Conservation (phyloP, 2,797 vertebrate genomes). For the Pseudocheirus occidentalis region DNA sequence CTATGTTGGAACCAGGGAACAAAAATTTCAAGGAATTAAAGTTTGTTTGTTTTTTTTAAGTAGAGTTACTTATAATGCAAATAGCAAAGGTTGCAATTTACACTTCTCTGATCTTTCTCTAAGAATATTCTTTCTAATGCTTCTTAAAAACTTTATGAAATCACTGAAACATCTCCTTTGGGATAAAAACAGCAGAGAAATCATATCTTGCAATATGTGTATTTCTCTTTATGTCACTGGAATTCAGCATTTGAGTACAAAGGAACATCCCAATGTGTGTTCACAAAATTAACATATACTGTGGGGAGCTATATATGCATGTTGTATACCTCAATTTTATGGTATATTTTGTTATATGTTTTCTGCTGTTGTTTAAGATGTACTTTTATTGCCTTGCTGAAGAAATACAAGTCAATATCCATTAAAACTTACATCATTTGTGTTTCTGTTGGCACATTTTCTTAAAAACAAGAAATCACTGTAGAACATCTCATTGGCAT, state of each 20-base stretch:
- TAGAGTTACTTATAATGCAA: not conserved
- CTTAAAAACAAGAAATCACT: slow-evolving; percentile 43
- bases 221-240: not conserved
- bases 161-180: not conserved
- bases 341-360: not conserved
- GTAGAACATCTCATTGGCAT: slow-evolving; percentile 59
- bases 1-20: not conserved
- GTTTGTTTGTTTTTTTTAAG: not conserved
- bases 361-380: slow-evolving; percentile 56
- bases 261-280: not conserved
- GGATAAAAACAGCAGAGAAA: not conserved
- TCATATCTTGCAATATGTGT: not conserved
- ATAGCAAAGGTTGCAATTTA: not conserved
- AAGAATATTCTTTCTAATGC: slow-evolving; percentile 32
- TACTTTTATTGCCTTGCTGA: not conserved
- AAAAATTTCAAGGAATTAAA: not conserved
- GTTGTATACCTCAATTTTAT: not conserved
- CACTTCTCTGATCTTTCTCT: not conserved
- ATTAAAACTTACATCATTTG: slow-evolving; percentile 39
- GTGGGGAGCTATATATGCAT: not conserved
- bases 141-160: not conserved
- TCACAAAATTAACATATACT: not conserved
- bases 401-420: slow-evolving; percentile 26
- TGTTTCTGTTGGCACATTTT: slow-evolving; percentile 54
- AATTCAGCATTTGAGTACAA: not conserved